These are phyloP conservation scores for Alentia gelatinosa DNA, from an alignment of 2,888 invertebrate species.

Conservation along the genomic window DNA sequence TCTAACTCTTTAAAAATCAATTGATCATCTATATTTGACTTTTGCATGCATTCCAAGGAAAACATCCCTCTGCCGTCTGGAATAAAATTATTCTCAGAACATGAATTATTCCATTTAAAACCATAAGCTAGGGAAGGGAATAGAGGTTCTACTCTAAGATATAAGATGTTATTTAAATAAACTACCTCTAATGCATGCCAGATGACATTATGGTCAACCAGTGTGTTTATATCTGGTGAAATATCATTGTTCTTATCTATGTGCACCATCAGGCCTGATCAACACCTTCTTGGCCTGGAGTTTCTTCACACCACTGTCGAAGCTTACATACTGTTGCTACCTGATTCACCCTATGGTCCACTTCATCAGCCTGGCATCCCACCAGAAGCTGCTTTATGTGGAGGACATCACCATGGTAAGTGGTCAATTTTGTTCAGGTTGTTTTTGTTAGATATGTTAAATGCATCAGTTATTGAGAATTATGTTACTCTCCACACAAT, in stretches of 20 bases:
- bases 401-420: neutral
- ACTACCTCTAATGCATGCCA: neutral
- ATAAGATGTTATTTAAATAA: neutral
- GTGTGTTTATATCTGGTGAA: neutral
- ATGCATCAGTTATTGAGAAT: no score
- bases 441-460: no score
- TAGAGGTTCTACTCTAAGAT: neutral
- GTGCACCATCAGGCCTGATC: neutral
- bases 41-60: neutral
- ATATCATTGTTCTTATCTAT: neutral
- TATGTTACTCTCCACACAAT: no score
- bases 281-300: neutral
- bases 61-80: neutral
- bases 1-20: neutral
- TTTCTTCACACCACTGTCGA: neutral
- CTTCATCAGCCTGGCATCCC: neutral
- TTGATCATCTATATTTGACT: neutral
- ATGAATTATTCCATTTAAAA: neutral
- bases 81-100: neutral
- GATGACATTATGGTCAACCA: neutral
- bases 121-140: neutral
- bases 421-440: no score
- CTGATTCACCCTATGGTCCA: neutral
- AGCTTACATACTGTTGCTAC: neutral
- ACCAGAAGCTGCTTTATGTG: neutral